A percentile compares a stretch with the other conserved stretches of the same genome.
Conservation (phyloP, 1,140 invertebrate genomes). For the Drosophila parvula region DNA sequence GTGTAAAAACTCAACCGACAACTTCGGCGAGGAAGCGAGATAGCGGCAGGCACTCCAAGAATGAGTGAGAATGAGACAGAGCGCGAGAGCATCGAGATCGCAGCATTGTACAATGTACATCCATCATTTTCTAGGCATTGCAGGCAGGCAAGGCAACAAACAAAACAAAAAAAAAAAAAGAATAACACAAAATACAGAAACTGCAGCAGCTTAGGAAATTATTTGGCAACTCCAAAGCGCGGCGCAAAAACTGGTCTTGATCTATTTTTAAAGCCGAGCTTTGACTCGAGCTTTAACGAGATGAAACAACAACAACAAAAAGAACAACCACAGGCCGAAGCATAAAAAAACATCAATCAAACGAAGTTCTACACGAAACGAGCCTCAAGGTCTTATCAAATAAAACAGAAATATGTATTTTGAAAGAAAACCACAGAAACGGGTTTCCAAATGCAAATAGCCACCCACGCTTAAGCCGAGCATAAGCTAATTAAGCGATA, state of each 20-base stretch:
- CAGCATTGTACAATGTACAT: slow-evolving; percentile 41
- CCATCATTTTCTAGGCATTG: slow-evolving; percentile 58
- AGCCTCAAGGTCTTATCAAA: slow-evolving; percentile 58
- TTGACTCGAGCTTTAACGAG: slow-evolving; percentile 21
- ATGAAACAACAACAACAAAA: not conserved
- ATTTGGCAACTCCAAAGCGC: slow-evolving; percentile 32
- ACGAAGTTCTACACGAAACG: slow-evolving; percentile 41
- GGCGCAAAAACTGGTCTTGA: slow-evolving; percentile 51
- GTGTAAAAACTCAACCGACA: slow-evolving; percentile 56
- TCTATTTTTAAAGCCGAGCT: slow-evolving; percentile 58
- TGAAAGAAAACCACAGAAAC: slow-evolving; percentile 20
- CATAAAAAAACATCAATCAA: slow-evolving; percentile 59
- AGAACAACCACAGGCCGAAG: slow-evolving; percentile 2
- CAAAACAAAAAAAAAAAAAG: slow-evolving; percentile 3
- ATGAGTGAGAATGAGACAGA: slow-evolving; percentile 2
- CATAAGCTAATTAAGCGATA: slow-evolving; percentile 27
- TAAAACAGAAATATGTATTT: slow-evolving; percentile 3
- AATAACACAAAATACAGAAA: slow-evolving; percentile 9
- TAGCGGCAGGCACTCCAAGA: not conserved
- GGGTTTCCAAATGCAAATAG: slow-evolving; percentile 42
- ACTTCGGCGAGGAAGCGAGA: slow-evolving; percentile 34
- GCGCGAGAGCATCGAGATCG: slow-evolving; percentile 19
- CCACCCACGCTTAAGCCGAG: slow-evolving; percentile 13
- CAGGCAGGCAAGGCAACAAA: slow-evolving; percentile 22
- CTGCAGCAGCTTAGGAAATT: slow-evolving; percentile 35